These are phyloP conservation scores for Tenthredo mesomela DNA, from an alignment of 2,888 invertebrate species.

Conservation along the genomic window DNA sequence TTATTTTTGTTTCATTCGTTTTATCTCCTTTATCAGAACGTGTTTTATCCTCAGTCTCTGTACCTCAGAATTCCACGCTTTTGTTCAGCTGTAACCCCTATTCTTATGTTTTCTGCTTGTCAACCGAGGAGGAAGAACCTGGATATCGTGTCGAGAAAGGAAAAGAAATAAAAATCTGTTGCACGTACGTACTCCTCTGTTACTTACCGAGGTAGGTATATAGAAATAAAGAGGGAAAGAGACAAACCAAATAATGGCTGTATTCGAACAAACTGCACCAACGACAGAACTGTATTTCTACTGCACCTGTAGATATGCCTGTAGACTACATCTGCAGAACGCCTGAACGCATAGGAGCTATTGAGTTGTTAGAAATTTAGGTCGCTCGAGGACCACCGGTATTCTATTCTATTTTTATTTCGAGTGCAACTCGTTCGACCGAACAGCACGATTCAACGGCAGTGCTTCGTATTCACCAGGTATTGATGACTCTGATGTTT, in stretches of 20 bases:
- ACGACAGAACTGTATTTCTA: conserved; percentile 25
- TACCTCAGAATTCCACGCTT: conserved; percentile 9
- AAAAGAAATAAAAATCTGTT: neutral
- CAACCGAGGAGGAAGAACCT: neutral
- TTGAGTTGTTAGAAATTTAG: conserved; percentile 60
- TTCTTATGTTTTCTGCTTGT: neutral
- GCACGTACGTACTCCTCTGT: neutral
- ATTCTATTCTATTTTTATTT: conserved; percentile 59
- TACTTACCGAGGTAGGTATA: neutral
- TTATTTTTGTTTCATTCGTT: neutral
- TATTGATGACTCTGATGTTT: conserved; percentile 25
- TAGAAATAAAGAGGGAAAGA: neutral
- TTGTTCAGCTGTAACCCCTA: neutral
- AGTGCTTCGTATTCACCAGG: conserved; percentile 49
- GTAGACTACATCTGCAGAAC: conserved; percentile 13
- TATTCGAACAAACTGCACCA: neutral
- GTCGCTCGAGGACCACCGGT: conserved; percentile 57
- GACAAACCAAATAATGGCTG: conserved; percentile 15
- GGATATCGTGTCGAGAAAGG: neutral
- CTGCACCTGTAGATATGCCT: neutral
- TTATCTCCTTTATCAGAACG: neutral
- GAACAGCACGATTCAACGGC: conserved; percentile 58
- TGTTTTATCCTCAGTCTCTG: too few relatives aligned
- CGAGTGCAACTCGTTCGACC: conserved; percentile 52
- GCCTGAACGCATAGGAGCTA: neutral